Evolutionary conservation across 1,140 invertebrate genomes (phyloP).

Genomic region (Phymastichus coffea): DNA sequence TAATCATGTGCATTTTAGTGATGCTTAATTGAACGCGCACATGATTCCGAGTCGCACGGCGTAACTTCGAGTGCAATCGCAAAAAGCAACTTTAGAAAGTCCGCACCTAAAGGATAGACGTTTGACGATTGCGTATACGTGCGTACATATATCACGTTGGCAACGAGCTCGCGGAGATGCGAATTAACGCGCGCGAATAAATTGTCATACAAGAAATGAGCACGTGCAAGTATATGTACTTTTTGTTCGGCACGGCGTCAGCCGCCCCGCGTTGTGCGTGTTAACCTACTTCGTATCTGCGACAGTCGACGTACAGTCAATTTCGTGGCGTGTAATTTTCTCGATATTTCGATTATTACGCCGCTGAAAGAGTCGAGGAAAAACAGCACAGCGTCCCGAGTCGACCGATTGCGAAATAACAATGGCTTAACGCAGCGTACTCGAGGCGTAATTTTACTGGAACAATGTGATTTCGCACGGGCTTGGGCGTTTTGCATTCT

Average conservation of each 20-base stretch:
- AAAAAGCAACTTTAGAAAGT: too few species aligned
- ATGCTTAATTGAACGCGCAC: too few species aligned
- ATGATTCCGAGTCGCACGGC: too few species aligned
- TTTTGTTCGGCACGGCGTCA: neutral
- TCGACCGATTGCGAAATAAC: neutral
- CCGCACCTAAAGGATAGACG: too few species aligned
- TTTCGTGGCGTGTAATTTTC: slow-evolving; percentile 6
- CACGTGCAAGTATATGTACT: neutral
- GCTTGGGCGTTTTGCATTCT: slow-evolving; percentile 15
- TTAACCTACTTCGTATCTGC: neutral
- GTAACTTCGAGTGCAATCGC: too few species aligned
- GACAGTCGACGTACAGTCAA: too few species aligned
- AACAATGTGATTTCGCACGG: slow-evolving; percentile 12
- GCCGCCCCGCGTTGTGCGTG: too few species aligned
- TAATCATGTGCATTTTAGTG: too few species aligned
- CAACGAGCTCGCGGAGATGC: neutral
- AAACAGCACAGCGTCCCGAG: too few species aligned
- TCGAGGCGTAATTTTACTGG: neutral
- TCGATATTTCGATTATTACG: slow-evolving; percentile 9
- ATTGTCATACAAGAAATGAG: neutral
- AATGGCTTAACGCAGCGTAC: slow-evolving; percentile 6
- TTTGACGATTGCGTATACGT: too few species aligned
- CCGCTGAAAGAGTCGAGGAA: too few species aligned
- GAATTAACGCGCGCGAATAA: slow-evolving; percentile 2
- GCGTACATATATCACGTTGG: neutral